Percentiles rank a stretch among this genome's conserved stretches.
Conservation (phyloP, 1,140 invertebrate genomes). For the Calliopsis andreniformis region DNA sequence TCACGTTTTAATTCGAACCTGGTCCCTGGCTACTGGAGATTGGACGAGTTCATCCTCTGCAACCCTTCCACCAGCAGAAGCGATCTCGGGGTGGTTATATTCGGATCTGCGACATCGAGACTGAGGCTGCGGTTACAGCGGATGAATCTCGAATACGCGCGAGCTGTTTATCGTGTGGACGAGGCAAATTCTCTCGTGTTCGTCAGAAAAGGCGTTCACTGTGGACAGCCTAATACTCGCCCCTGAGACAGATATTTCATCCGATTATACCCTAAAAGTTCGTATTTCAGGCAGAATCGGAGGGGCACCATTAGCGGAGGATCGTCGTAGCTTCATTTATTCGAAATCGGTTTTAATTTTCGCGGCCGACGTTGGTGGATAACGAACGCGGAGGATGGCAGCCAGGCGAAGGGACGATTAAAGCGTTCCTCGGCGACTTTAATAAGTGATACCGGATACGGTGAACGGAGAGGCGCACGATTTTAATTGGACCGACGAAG, state of each 20-base stretch:
- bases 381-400: background rate
- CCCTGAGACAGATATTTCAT: no score
- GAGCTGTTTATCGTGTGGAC: no score
- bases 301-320: background rate
- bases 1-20: constrained; percentile 57
- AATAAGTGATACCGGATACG: background rate
- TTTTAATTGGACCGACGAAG: constrained; percentile 8
- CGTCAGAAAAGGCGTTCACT: no score
- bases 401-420: constrained; percentile 9
- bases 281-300: no score
- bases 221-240: no score
- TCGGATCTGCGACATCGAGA: no score
- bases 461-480: background rate
- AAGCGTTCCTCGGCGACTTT: constrained; percentile 1
- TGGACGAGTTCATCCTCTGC: background rate
- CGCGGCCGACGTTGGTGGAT: background rate
- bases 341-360: constrained; percentile 15
- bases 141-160: no score
- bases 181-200: no score
- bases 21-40: constrained; percentile 12
- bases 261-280: no score
- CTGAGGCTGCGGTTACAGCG: no score
- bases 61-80: no score
- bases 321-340: constrained; percentile 6
- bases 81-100: no score